Evolutionary conservation across 2,888 invertebrate species (phyloP), one percentile per base, ranked within the genome.

Genomic region (Drosophila kambysellisi): DNA sequence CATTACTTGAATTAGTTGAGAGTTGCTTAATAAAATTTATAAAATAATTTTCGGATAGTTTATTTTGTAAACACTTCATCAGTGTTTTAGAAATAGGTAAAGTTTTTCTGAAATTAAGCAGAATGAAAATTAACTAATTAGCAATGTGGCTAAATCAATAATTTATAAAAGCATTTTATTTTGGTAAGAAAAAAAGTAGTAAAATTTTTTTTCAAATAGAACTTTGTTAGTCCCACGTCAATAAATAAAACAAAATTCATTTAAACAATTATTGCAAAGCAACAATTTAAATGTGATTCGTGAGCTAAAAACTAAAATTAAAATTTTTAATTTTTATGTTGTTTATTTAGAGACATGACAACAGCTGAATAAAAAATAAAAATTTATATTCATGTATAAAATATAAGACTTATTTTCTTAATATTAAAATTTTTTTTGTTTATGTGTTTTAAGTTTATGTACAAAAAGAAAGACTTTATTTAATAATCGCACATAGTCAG

Each of bases 401-500:
- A 25, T 25, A 25, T 25, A 25, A 7, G 2, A 15, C 9, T n/a
- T 2, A 2, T 25, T 20, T 12, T 20, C 7, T 0, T 20, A 46
- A 15, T 50, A 30, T 32, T 12, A 11, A 11, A 30, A 32, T n/a
- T 17, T 1, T 43, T 15, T 4, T 43, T 20, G 3, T 25, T 17
- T 37, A 9, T n/a, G 2, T 37, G 17, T 39, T 56, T 41, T 29
- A 6, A 1, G n/a, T 41, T 29, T 56, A 15, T 32, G 41, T 57
- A 50, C 8, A 12, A 9, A 50, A 25, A 1, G 4, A 64, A 4
- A 32, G 2, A 46, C 56, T 53, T 73, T 37, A 54, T 67, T 71
- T 63, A 66, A 46, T 58, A 61, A 51, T 54, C 57, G 64, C 69
- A 68, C 53, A 20, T 15, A 30, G 29, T 43, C 51, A n/a, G 51